Evolutionary conservation across 1,140 invertebrate genomes (phyloP).

Genomic region (Trachymyrmex septentrionalis): DNA sequence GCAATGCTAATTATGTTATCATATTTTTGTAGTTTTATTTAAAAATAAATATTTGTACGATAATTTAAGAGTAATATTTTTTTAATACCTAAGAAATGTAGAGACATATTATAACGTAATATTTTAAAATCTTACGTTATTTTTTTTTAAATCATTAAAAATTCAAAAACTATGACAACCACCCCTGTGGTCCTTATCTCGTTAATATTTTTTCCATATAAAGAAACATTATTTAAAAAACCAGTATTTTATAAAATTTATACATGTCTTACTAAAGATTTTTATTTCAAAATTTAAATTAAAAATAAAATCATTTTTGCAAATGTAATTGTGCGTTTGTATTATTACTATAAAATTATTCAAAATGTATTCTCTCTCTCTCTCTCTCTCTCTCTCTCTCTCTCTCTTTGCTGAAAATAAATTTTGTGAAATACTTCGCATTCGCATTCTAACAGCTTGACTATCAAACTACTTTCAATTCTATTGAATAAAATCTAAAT

Average conservation of each 20-base stretch:
- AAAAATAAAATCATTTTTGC: background rate
- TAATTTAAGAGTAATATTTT: too few species aligned
- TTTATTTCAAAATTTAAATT: background rate
- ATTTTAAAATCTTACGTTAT: too few species aligned
- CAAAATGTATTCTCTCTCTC: background rate
- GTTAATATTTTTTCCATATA: background rate
- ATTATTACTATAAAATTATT: slow-evolving; percentile 10
- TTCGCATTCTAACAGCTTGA: slow-evolving; percentile 29
- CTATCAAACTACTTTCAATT: slow-evolving; percentile 41
- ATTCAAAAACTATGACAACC: too few species aligned
- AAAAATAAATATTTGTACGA: too few species aligned
- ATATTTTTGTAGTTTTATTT: too few species aligned
- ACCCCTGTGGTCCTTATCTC: background rate
- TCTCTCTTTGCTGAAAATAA: background rate
- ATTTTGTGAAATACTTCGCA: slow-evolving; percentile 16
- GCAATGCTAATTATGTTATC: too few species aligned
- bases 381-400: too few species aligned
- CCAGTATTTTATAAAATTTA: background rate
- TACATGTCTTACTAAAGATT: background rate
- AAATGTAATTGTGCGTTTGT: background rate
- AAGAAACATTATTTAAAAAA: background rate
- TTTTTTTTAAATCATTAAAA: too few species aligned
- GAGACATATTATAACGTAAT: too few species aligned
- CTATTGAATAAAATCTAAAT: slow-evolving; percentile 49
- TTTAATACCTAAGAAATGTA: too few species aligned